phyloP scores from a whole-genome alignment of 2,113 vertebrate genomes.

The Speoplatyrhinus poulsoni region DNA sequence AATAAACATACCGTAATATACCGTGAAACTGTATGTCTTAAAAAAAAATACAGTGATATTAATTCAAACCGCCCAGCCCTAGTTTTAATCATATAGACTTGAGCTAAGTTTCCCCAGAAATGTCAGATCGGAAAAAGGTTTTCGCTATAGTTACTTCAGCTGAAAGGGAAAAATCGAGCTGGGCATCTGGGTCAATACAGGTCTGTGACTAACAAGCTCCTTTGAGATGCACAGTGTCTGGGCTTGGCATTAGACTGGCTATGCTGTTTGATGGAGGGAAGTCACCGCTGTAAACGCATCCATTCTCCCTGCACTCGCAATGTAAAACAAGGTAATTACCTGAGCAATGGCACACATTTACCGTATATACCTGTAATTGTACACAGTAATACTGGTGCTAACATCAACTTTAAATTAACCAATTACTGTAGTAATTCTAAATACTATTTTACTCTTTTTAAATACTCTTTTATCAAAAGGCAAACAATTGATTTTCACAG shows the following conservation, averaged over 20 bases:
- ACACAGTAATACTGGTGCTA: neutral
- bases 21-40: too few relatives aligned
- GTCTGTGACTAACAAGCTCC: constrained; percentile 68
- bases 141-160: constrained; percentile 32
- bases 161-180: constrained; percentile 31
- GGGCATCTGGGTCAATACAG: constrained; percentile 52
- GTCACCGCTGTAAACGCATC: constrained; percentile 52
- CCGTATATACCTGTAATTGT: neutral
- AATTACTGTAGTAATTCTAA: too few relatives aligned
- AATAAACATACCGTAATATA: too few relatives aligned
- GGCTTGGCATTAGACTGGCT: constrained; percentile 39
- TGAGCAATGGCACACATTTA: constrained; percentile 28
- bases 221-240: constrained; percentile 54
- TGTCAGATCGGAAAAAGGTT: neutral
- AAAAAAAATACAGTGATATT: too few relatives aligned
- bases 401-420: too few relatives aligned
- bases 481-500: too few relatives aligned
- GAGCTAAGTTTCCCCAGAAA: constrained; percentile 2
- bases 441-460: too few relatives aligned
- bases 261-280: constrained; percentile 60
- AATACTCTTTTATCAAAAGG: too few relatives aligned
- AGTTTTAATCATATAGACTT: neutral
- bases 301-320: constrained; percentile 35
- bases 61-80: too few relatives aligned
- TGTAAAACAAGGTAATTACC: constrained; percentile 36